phyloP scores from a whole-genome alignment of 92 coral and sea anemone genomes.

The Zoanthus sansibaricus region DNA sequence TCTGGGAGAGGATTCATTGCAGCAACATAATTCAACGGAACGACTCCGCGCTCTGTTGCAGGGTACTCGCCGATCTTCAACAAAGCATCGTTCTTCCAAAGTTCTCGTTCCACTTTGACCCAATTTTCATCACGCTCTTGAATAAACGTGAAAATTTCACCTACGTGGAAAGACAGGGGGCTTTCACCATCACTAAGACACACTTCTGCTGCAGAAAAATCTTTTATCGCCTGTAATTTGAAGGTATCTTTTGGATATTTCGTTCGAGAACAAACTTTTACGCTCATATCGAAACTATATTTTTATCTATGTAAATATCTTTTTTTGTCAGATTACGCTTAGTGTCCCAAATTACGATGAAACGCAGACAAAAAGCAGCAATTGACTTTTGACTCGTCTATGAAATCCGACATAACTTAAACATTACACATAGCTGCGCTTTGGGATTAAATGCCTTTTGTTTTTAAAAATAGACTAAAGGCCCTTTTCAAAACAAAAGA shows the following conservation, averaged over 20 bases:
- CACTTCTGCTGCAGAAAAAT: slow-evolving; percentile 87
- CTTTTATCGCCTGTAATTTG: slow-evolving; percentile 81
- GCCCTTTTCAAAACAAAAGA: slow-evolving; percentile 26
- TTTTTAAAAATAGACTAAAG: slow-evolving; percentile 22
- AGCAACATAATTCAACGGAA: slow-evolving; percentile 83
- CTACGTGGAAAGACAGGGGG: slow-evolving; percentile 89
- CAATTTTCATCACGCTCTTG: slow-evolving; percentile 82
- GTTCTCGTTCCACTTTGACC: slow-evolving; percentile 87
- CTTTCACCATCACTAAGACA: slow-evolving; percentile 88
- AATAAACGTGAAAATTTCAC: slow-evolving; percentile 85
- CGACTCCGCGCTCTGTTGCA: slow-evolving; percentile 81
- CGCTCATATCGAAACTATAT: not conserved
- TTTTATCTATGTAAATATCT: not conserved
- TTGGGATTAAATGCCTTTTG: slow-evolving; percentile 22
- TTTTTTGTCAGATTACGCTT: not conserved
- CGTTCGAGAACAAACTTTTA: slow-evolving; percentile 49
- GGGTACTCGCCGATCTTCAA: slow-evolving; percentile 74
- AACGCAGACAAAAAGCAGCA: not conserved
- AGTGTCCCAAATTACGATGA: slow-evolving; percentile 33
- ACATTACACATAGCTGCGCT: slow-evolving; percentile 24
- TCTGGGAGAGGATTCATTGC: slow-evolving; percentile 65
- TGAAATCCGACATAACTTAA: not conserved
- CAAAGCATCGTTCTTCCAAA: slow-evolving; percentile 75
- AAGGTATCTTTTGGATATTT: slow-evolving; percentile 51
- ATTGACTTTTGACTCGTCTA: not conserved